Base-by-base conservation (phyloP, 2,888 invertebrate species). In the Trachelus tabidus region DNA sequence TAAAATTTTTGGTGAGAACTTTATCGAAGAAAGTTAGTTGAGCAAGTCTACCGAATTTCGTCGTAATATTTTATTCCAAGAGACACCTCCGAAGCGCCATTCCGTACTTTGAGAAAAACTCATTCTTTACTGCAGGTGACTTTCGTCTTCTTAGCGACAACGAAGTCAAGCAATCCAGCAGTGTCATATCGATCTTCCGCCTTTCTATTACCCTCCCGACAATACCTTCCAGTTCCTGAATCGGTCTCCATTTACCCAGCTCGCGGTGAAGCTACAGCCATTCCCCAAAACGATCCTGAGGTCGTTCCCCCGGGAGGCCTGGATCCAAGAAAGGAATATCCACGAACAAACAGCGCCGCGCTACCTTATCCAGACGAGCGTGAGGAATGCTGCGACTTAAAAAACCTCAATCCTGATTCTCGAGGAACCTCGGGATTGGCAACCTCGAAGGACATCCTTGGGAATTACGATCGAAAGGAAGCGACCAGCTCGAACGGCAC, bases 201-300 rank as follows among this genome's bases (percentile, higher is more conserved):
- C 56, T 56, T 56, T 56, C 56, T 56, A 56, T 56, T 56, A 56
- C 56, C 56, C 56, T 56, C 56, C 23, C 56, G 56, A 56, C 56
- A 56, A 56, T 56, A 56, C 56, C 56, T 56, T 56, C 56, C 56
- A 56, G 56, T 23, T 56, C 23, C 56, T 9, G 23, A 56, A 56
- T 15, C 56, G 23, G 56, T 9, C 56, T 56, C 56, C 56, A 56
- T 56, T 56, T 56, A 56, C 23, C 56, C 56, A 56, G 23, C 56
- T 56, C 56, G 56, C 56, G 56, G 75, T 33, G 75, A 77, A 71
- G 71, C 69, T 73, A 69, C 69, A 68, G 69, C 69, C 35, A 71
- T 77, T 77, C 69, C 40, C 56, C 69, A 74, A 37, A 77, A 75
- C 75, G 77, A 77, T 77, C 75, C 71, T 40, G 69, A 77, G 68